Percentiles rank a stretch among this genome's conserved stretches.
These are phyloP conservation scores for Pteromalus puparum DNA, from an alignment of 1,140 invertebrate species.

Conservation along the genomic window DNA sequence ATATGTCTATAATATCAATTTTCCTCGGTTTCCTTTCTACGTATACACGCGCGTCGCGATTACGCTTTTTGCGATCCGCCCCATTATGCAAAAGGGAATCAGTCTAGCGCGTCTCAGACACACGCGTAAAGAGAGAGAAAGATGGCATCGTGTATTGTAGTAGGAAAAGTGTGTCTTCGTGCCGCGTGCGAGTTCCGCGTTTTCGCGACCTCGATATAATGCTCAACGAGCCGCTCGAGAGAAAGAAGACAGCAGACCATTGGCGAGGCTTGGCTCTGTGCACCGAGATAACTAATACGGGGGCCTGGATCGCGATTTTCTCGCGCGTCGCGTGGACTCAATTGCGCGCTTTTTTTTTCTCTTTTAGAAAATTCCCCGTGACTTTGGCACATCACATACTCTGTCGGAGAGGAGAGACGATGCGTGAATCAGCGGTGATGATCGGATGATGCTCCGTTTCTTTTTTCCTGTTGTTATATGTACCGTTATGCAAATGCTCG, in stretches of 20 bases:
- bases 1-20: not conserved
- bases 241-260: not conserved
- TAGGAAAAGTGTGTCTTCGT: slow-evolving; percentile 74
- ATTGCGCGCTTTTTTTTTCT: not conserved
- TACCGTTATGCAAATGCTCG: too few relatives aligned
- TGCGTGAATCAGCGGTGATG: too few relatives aligned
- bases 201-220: slow-evolving; percentile 71
- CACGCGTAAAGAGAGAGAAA: not conserved
- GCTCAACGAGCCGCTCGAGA: not conserved
- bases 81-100: slow-evolving; percentile 44
- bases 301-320: not conserved
- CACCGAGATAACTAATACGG: not conserved
- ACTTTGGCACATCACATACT: too few relatives aligned
- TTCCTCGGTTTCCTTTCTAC: not conserved
- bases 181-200: slow-evolving; percentile 70
- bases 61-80: slow-evolving; percentile 25
- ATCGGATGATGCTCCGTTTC: too few relatives aligned
- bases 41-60: not conserved
- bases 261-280: not conserved
- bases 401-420: too few relatives aligned
- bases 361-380: not conserved
- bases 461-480: too few relatives aligned
- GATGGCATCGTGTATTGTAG: slow-evolving; percentile 59
- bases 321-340: slow-evolving; percentile 15
- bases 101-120: slow-evolving; percentile 22